Evolutionary conservation across 2,113 vertebrate genomes (phyloP).

Genomic region (Potamarius usumacintae): DNA sequence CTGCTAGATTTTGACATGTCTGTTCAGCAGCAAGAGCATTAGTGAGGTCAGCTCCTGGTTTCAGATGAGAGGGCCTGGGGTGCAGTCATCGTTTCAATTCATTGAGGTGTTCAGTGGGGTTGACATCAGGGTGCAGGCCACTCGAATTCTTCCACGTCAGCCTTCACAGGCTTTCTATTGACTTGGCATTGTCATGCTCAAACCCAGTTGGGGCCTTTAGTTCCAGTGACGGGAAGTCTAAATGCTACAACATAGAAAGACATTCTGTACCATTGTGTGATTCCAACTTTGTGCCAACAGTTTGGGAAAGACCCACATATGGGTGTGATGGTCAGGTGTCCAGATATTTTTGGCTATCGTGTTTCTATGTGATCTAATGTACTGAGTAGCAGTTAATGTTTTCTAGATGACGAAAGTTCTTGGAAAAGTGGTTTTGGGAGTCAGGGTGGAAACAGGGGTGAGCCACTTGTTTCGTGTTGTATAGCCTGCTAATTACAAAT

Average conservation of each 20-base stretch:
- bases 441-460: not conserved
- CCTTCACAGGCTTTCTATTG: not conserved
- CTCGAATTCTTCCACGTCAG: not conserved
- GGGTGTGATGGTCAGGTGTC: not conserved
- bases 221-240: not conserved
- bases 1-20: not conserved
- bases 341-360: not conserved
- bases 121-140: not conserved
- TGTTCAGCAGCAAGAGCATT: not conserved
- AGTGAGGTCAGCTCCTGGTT: not conserved
- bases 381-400: not conserved
- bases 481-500: not conserved
- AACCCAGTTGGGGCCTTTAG: not conserved
- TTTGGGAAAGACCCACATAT: not conserved
- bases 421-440: slow-evolving; percentile 32
- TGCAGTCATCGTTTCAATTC: not conserved
- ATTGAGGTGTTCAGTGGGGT: not conserved
- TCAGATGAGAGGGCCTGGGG: not conserved
- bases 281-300: not conserved
- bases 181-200: not conserved
- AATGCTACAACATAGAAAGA: not conserved
- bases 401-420: slow-evolving; percentile 19
- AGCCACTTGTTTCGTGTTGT: not conserved
- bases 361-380: not conserved
- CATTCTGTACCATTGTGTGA: not conserved